phyloP scores from a whole-genome alignment of 64 coral and sea anemone genomes.

The Montipora sp. region DNA sequence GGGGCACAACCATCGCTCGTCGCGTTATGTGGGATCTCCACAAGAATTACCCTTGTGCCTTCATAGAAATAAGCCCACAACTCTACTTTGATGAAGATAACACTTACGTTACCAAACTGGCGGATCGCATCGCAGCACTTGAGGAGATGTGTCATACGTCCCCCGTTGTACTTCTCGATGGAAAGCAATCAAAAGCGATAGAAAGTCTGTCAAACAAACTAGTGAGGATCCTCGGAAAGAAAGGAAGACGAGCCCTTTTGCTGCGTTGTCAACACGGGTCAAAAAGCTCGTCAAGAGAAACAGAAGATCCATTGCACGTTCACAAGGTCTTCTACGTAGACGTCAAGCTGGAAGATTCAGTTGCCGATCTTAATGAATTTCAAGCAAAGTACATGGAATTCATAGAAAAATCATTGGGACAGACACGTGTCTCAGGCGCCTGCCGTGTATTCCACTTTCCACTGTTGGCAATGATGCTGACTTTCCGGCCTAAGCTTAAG shows the following conservation, averaged over 20 bases:
- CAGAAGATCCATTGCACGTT: constrained; percentile 45
- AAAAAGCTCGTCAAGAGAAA: neutral
- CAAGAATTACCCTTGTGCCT: constrained; percentile 70
- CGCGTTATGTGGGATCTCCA: constrained; percentile 88
- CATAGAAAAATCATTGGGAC: constrained; percentile 39
- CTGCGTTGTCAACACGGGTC: constrained; percentile 60
- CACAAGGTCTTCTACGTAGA: constrained; percentile 55
- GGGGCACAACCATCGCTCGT: constrained; percentile 85
- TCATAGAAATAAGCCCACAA: constrained; percentile 33
- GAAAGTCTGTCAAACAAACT: constrained; percentile 72
- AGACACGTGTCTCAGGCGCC: neutral
- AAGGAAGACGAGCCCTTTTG: constrained; percentile 56
- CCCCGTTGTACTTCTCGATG: constrained; percentile 77
- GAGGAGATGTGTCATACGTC: constrained; percentile 70
- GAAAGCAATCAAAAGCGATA: constrained; percentile 67
- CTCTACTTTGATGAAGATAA: constrained; percentile 73
- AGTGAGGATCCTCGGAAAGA: constrained; percentile 54
- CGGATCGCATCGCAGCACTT: constrained; percentile 33
- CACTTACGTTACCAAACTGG: constrained; percentile 35
- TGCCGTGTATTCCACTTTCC: constrained; percentile 88
- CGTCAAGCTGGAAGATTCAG: constrained; percentile 71
- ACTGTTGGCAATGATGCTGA: constrained; percentile 80
- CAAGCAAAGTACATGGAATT: constrained; percentile 76
- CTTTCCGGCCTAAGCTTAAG: constrained; percentile 56
- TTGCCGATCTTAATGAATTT: constrained; percentile 74